A percentile compares a stretch with the other conserved stretches of the same genome.
These are phyloP conservation scores for Chironex yamaguchii DNA, from an alignment of 30 jellyfish, hydroid and myxozoan species.

Conservation along the genomic window DNA sequence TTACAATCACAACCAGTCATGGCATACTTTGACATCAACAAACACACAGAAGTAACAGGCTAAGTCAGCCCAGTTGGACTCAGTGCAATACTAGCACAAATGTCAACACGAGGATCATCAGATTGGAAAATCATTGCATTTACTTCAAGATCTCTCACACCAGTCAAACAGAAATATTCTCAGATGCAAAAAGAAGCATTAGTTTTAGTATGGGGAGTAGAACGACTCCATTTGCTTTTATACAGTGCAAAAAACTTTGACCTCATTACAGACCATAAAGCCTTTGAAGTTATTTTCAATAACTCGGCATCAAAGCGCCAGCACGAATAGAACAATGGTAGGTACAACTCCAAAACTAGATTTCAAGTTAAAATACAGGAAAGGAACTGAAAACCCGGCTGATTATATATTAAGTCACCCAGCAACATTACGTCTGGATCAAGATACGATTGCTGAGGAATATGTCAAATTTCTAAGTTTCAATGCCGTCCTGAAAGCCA, in stretches of 20 bases:
- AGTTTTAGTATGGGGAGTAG: constrained; percentile 8
- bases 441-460: constrained; percentile 42
- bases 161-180: constrained; percentile 32
- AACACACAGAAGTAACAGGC: constrained; percentile 18
- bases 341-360: constrained; percentile 14
- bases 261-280: background rate
- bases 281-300: background rate
- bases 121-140: constrained; percentile 9
- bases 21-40: constrained; percentile 45
- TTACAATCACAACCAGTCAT: constrained; percentile 34
- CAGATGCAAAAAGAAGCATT: constrained; percentile 47
- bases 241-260: constrained; percentile 1
- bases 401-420: constrained; percentile 21
- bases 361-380: background rate
- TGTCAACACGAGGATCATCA: background rate
- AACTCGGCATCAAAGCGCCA: constrained; percentile 2
- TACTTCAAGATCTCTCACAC: constrained; percentile 12
- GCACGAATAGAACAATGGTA: constrained; percentile 52
- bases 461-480: constrained; percentile 1
- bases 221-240: constrained; percentile 5
- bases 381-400: constrained; percentile 3
- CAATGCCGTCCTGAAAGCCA: constrained; percentile 57
- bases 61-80: constrained; percentile 71
- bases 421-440: constrained; percentile 48
- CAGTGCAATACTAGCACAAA: too few relatives aligned